phyloP scores from a whole-genome alignment of 1,140 invertebrate genomes.

The Drosophila pseudoananassae region DNA sequence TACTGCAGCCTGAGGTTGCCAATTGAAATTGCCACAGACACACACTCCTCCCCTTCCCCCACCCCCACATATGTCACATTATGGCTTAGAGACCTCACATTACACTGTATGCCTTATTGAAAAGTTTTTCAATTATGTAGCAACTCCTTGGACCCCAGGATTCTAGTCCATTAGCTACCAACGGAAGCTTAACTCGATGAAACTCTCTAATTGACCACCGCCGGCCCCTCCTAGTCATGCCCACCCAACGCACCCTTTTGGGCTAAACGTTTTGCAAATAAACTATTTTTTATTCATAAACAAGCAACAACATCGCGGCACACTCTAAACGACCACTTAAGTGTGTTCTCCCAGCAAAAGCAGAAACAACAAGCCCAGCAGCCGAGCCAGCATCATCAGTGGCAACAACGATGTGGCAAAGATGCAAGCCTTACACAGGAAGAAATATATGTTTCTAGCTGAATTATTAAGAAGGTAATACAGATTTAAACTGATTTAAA shows the following conservation, averaged over 20 bases:
- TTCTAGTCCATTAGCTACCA: conserved; percentile 37
- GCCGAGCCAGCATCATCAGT: conserved; percentile 31
- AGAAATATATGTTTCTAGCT: not conserved
- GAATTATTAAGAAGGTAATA: not conserved
- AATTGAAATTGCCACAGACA: conserved; percentile 65
- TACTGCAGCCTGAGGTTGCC: conserved; percentile 62
- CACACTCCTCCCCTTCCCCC: conserved; percentile 15
- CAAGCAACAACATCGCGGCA: conserved; percentile 66
- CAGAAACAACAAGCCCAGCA: conserved; percentile 22
- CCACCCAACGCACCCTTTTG: conserved; percentile 14
- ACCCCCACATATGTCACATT: conserved; percentile 33
- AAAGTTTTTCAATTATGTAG: conserved; percentile 53
- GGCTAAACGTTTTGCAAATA: conserved; percentile 81
- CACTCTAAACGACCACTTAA: conserved; percentile 79
- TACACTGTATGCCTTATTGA: conserved; percentile 41
- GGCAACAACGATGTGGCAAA: conserved; percentile 52
- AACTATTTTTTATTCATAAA: conserved; percentile 82
- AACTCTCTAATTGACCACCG: conserved; percentile 41
- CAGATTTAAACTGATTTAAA: too few relatives aligned
- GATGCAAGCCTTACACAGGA: conserved; percentile 39
- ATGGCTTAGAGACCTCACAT: conserved; percentile 40
- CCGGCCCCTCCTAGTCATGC: not conserved
- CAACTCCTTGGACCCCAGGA: conserved; percentile 13
- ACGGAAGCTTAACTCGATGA: conserved; percentile 41
- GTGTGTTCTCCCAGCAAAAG: conserved; percentile 65